These are phyloP conservation scores for Carassius gibelio DNA, from an alignment of 2,113 vertebrate species.

Conservation along the genomic window DNA sequence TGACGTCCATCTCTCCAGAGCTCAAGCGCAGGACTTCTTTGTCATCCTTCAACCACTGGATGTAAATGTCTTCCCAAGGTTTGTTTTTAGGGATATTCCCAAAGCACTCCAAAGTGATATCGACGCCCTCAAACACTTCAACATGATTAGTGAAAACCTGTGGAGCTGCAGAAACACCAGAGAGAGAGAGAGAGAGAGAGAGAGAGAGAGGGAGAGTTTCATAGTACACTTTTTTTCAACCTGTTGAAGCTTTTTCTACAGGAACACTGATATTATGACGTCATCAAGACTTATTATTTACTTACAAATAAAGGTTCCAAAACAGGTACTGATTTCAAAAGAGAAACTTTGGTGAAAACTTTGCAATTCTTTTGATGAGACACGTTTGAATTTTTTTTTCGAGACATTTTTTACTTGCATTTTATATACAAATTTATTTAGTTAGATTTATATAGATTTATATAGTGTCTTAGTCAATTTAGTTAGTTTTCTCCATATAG, in stretches of 20 bases:
- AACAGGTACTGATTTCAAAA: no score
- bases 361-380: no score
- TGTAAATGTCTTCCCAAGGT: not conserved
- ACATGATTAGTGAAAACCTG: not conserved
- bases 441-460: no score
- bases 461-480: no score
- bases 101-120: conserved; percentile 30
- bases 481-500: no score
- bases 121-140: not conserved
- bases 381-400: no score
- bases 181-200: not conserved
- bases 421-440: no score
- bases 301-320: no score
- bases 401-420: no score
- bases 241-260: not conserved
- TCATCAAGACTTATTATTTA: no score
- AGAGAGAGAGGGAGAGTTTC: not conserved
- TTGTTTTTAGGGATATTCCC: conserved; percentile 33
- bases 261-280: no score
- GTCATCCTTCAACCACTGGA: conserved; percentile 49
- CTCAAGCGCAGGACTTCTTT: conserved; percentile 8
- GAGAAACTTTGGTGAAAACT: no score
- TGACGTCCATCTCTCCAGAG: not conserved
- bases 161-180: conserved; percentile 19
- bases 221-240: not conserved